Conservation (phyloP, 1,140 invertebrate genomes). For the Eupristina koningsbergeri region DNA sequence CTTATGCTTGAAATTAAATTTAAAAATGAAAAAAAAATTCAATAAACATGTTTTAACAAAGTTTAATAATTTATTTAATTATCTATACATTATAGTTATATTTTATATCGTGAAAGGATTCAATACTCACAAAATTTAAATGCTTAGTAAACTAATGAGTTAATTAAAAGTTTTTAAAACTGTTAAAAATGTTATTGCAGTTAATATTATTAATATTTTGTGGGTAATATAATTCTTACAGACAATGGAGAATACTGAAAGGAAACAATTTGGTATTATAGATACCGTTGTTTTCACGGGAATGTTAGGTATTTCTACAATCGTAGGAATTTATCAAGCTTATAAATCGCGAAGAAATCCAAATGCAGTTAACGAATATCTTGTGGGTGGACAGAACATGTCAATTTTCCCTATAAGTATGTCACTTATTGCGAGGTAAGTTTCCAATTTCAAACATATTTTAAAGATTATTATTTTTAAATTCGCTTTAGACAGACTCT, state of each 20-base stretch:
- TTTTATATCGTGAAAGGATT: no score
- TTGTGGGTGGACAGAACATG: slow-evolving; percentile 79
- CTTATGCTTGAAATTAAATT: no score
- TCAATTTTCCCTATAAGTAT: slow-evolving; percentile 78
- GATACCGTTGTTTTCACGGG: slow-evolving; percentile 77
- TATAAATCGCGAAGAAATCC: slow-evolving; percentile 74
- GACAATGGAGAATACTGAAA: slow-evolving; percentile 53
- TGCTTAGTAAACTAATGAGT: neutral
- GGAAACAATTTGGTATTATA: slow-evolving; percentile 66
- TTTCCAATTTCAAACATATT: neutral
- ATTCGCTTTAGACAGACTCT: no score
- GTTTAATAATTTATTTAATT: no score
- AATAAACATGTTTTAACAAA: no score
- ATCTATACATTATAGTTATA: no score
- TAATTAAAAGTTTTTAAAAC: neutral
- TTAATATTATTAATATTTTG: neutral
- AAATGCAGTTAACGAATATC: slow-evolving; percentile 77
- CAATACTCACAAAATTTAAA: no score
- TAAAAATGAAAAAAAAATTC: no score
- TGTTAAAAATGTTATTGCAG: no score
- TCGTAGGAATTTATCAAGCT: slow-evolving; percentile 81
- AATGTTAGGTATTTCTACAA: slow-evolving; percentile 77
- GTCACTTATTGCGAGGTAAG: slow-evolving; percentile 78
- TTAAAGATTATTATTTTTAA: no score
- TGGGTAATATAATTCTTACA: neutral